phyloP scores from a whole-genome alignment of 1,140 invertebrate species.

The Laupala kohalensis region DNA sequence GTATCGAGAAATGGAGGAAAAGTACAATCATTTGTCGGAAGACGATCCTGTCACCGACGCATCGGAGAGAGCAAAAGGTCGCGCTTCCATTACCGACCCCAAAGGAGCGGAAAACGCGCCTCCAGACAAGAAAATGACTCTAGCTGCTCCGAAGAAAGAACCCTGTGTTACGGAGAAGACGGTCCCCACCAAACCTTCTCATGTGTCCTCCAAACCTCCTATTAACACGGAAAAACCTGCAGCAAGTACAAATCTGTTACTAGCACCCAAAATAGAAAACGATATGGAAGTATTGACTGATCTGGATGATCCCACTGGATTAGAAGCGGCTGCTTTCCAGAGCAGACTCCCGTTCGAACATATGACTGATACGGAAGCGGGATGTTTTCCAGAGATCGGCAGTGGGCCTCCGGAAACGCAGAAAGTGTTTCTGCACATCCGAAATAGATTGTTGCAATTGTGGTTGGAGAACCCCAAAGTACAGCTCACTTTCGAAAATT shows the following conservation, averaged over 20 bases:
- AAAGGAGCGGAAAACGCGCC: background rate
- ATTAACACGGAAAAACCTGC: too few relatives aligned
- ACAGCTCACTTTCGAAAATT: slow-evolving; percentile 74
- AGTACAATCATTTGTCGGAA: slow-evolving; percentile 38
- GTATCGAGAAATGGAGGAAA: slow-evolving; percentile 52
- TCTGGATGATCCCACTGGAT: slow-evolving; percentile 30
- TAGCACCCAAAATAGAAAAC: background rate
- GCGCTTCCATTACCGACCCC: slow-evolving; percentile 6
- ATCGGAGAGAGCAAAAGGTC: slow-evolving; percentile 44
- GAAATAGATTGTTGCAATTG: slow-evolving; percentile 83
- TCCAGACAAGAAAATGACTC: background rate
- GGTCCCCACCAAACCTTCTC: too few relatives aligned
- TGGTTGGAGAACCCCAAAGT: slow-evolving; percentile 95
- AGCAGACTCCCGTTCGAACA: slow-evolving; percentile 89
- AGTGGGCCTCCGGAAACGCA: slow-evolving; percentile 66
- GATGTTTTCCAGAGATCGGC: slow-evolving; percentile 84
- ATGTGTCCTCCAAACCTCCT: too few relatives aligned
- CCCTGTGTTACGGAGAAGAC: too few relatives aligned
- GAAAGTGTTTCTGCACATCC: slow-evolving; percentile 82
- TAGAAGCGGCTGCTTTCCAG: slow-evolving; percentile 87
- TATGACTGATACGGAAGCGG: slow-evolving; percentile 84
- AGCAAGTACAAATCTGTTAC: background rate
- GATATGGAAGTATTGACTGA: background rate
- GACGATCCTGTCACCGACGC: slow-evolving; percentile 38
- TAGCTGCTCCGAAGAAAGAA: background rate